Conservation (phyloP, 2,888 invertebrate genomes). For the Terebella lapidaria region DNA sequence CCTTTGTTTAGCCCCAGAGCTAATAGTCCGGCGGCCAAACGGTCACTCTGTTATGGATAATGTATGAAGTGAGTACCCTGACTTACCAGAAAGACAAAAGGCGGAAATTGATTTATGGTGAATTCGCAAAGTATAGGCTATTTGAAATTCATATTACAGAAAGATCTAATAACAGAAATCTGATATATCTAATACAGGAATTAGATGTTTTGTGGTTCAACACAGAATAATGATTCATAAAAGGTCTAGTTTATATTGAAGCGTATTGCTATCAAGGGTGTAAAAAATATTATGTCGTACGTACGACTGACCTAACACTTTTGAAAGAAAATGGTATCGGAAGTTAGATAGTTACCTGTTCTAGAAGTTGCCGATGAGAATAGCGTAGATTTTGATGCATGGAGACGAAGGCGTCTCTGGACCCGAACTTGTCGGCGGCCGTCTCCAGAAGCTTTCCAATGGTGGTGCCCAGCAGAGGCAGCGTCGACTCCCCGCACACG, state of each 20-base stretch:
- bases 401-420: conserved; percentile 44
- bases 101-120: background rate
- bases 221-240: no score
- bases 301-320: no score
- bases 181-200: no score
- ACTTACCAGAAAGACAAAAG: background rate
- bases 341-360: conserved; percentile 30
- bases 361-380: conserved; percentile 40
- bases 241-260: no score
- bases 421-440: conserved; percentile 34
- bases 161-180: no score
- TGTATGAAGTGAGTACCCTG: background rate
- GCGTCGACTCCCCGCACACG: conserved; percentile 31
- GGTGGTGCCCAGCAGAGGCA: conserved; percentile 40
- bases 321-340: no score
- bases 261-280: no score
- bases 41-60: no score
- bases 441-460: conserved; percentile 42
- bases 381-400: conserved; percentile 28
- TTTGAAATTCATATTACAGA: no score
- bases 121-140: background rate
- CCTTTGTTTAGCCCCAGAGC: conserved; percentile 67
- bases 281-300: no score
- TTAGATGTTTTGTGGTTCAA: no score
- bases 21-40: no score